phyloP scores from a whole-genome alignment of 2,888 invertebrate species.

The Nymphalis urticae region DNA sequence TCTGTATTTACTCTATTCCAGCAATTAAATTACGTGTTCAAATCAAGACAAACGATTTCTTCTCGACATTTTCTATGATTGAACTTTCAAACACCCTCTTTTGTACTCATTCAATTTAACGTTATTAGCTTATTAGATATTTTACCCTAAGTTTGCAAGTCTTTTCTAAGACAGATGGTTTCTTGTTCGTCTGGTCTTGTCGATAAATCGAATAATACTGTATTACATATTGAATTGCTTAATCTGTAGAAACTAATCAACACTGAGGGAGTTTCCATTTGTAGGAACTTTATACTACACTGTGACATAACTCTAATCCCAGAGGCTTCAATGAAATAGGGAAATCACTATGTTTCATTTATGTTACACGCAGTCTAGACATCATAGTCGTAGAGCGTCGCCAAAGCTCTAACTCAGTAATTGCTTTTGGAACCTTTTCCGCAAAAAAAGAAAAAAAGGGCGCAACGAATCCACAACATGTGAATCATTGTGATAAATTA shows the following conservation, averaged over 20 bases:
- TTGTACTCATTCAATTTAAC: no score
- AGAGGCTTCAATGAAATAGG: constrained; percentile 16
- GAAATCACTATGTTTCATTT: constrained; percentile 14
- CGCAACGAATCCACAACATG: constrained; percentile 39
- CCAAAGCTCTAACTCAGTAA: constrained; percentile 35
- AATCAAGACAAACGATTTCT: no score
- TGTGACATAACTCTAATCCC: neutral
- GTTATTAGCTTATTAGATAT: constrained; percentile 6
- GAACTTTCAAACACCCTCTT: no score
- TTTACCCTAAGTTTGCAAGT: constrained; percentile 26
- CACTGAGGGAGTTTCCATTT: neutral
- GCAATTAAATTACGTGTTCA: no score
- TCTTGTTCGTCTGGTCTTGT: constrained; percentile 22
- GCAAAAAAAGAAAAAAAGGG: constrained; percentile 35
- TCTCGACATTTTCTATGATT: no score
- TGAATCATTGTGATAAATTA: constrained; percentile 45
- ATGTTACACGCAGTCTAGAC: constrained; percentile 34
- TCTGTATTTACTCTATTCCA: no score
- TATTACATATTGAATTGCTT: constrained; percentile 25
- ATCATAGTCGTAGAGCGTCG: constrained; percentile 30
- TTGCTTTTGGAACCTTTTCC: constrained; percentile 37
- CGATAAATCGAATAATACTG: constrained; percentile 14
- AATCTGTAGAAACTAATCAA: no score
- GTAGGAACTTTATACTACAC: neutral
- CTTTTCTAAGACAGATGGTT: constrained; percentile 32